A percentile compares a stretch with the other conserved stretches of the same genome.
phyloP scores from a whole-genome alignment of 2,797 vertebrate genomes.

The Poecilia picta region DNA sequence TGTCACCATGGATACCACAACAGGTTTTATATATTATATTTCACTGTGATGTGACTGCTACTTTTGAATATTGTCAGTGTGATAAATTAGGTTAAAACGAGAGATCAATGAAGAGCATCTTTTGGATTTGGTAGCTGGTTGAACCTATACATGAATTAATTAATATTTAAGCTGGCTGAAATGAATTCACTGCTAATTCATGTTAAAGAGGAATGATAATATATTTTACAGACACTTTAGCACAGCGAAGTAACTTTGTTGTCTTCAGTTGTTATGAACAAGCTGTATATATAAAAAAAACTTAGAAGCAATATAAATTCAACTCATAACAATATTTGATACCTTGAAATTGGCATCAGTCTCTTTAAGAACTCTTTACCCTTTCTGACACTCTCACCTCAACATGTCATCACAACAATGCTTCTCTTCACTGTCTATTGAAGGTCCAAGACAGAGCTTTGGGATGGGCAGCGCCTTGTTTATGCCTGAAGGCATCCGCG shows the following conservation, averaged over 20 bases:
- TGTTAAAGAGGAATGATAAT: not conserved
- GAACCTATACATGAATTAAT: too few species aligned
- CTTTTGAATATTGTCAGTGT: not conserved
- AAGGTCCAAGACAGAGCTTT: too few species aligned
- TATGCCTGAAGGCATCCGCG: too few species aligned
- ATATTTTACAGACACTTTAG: not conserved
- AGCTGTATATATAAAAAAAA: too few species aligned
- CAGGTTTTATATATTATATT: constrained; percentile 30
- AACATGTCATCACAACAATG: too few species aligned
- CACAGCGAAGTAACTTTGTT: too few species aligned
- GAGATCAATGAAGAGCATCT: not conserved
- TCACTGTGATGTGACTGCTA: constrained; percentile 16
- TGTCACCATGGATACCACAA: constrained; percentile 56
- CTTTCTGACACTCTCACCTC: too few species aligned
- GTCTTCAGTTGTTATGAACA: too few species aligned
- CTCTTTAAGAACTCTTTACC: too few species aligned
- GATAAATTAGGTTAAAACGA: not conserved
- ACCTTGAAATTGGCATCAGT: not conserved
- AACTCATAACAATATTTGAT: not conserved
- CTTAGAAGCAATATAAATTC: not conserved
- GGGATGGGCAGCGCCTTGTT: too few species aligned
- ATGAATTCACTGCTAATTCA: not conserved
- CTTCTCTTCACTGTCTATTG: too few species aligned
- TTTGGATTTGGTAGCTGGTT: not conserved
- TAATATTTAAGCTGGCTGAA: too few species aligned